A percentile compares a stretch with the other conserved stretches of the same genome.
Evolutionary conservation across 1,140 invertebrate genomes (phyloP).

Genomic region (Atta cephalotes): DNA sequence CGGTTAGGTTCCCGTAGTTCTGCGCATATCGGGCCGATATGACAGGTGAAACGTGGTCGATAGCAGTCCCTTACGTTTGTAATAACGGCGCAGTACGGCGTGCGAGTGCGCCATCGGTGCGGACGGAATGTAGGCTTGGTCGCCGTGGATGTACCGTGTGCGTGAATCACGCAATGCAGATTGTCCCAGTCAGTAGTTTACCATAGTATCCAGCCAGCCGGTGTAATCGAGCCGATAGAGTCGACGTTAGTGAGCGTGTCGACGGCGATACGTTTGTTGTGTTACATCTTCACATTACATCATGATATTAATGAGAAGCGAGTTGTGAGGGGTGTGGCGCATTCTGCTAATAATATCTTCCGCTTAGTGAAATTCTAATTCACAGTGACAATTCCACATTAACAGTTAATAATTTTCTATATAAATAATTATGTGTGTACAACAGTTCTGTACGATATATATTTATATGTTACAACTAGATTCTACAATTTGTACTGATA

Average conservation of each 20-base stretch:
- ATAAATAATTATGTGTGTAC: background rate
- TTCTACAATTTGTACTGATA: background rate
- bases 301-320: slow-evolving; percentile 27
- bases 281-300: slow-evolving; percentile 54
- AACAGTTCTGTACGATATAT: background rate
- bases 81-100: slow-evolving; percentile 28
- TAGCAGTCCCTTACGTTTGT: slow-evolving; percentile 59
- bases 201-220: slow-evolving; percentile 25
- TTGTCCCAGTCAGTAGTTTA: slow-evolving; percentile 62
- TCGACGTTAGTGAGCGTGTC: slow-evolving; percentile 32
- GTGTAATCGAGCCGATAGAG: slow-evolving; percentile 56
- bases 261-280: slow-evolving; percentile 50
- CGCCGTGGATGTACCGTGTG: slow-evolving; percentile 39
- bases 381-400: slow-evolving; percentile 3
- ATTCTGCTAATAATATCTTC: slow-evolving; percentile 24
- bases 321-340: background rate
- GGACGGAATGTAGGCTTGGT: slow-evolving; percentile 26
- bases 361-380: slow-evolving; percentile 25
- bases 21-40: slow-evolving; percentile 58
- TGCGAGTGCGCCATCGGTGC: slow-evolving; percentile 13
- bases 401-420: slow-evolving; percentile 23
- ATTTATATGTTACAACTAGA: background rate
- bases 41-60: slow-evolving; percentile 61
- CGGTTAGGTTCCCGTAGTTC: slow-evolving; percentile 45
- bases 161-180: slow-evolving; percentile 55